Conservation (phyloP, 1,140 invertebrate species). For the Drosophila bocqueti region DNA sequence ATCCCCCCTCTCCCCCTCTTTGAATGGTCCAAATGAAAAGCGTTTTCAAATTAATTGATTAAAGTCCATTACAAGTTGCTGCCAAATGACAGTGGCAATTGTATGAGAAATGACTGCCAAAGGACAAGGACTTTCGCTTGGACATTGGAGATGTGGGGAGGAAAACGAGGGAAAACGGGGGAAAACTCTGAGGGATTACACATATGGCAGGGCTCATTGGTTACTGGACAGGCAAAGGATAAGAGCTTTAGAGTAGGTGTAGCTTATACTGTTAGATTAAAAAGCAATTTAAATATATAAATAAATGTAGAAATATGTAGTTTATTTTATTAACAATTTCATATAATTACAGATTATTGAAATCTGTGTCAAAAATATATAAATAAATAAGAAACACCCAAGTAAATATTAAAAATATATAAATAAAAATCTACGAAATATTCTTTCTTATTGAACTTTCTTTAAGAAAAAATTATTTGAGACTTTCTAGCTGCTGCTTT, state of each 20-base stretch:
- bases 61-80: constrained; percentile 83
- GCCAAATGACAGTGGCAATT: constrained; percentile 80
- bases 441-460: neutral
- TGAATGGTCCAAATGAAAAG: constrained; percentile 72
- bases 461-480: neutral
- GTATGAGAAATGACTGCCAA: constrained; percentile 76
- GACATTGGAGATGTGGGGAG: neutral
- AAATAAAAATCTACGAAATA: neutral
- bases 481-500: neutral
- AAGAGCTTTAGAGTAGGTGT: neutral
- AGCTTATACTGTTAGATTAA: neutral
- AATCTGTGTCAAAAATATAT: neutral
- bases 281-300: neutral
- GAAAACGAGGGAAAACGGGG: neutral
- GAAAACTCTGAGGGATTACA: constrained; percentile 6
- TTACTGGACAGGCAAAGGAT: constrained; percentile 12
- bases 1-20: neutral
- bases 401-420: neutral
- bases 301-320: neutral
- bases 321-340: neutral
- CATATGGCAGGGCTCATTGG: constrained; percentile 71
- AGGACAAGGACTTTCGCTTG: constrained; percentile 33
- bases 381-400: neutral
- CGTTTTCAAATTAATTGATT: constrained; percentile 84
- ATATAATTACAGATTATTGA: neutral